Base-by-base conservation (phyloP, 2,113 vertebrate genomes). In the Natator depressus region DNA sequence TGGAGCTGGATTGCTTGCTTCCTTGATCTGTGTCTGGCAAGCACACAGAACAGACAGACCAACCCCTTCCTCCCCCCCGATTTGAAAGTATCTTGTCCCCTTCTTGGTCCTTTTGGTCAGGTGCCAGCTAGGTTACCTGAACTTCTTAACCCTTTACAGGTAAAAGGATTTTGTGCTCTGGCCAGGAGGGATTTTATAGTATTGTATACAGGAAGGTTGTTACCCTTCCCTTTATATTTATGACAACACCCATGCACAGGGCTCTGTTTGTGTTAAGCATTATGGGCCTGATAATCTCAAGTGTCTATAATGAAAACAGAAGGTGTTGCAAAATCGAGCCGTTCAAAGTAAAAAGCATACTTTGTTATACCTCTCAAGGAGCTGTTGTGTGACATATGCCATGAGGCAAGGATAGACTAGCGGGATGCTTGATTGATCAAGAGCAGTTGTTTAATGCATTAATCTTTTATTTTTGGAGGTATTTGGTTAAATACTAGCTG, bases 281-380 rank as follows among this genome's bases (percentile, higher is more conserved):
- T n/a, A 57, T 76, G 82, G 24, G 22, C 19, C 22, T 54, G 80
- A 49, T 0, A 49, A 5, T 50, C 0, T 20, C 12, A 62, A 25
- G 55, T 0, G 0, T 65, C 4, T 29, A 31, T 62, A 92, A 93
- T 50, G 6, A 57, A 86, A 84, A 17, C n/a, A 89, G 54, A 72
- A 75, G 25, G 11, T 25, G 80, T 85, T 76, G 46, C 27, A 85
- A 55, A 62, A 80, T 87, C 49, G 20, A 81, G 42, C 42, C 50
- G 49, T 82, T 93, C 75, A 84, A 76, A 69, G 72, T 31, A 49
- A 89, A 79, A 42, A 79, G 51, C 42, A 87, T 93, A 82, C 49
- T n/a, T 92, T 69, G 46, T 38, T 54, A 62, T 24, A 86, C 12
- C 20, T 84, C 50, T 35, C 22, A 49, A 1, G 3, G 62, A 88